Conservation (phyloP, 2,113 vertebrate genomes). For the Rhineura floridana region DNA sequence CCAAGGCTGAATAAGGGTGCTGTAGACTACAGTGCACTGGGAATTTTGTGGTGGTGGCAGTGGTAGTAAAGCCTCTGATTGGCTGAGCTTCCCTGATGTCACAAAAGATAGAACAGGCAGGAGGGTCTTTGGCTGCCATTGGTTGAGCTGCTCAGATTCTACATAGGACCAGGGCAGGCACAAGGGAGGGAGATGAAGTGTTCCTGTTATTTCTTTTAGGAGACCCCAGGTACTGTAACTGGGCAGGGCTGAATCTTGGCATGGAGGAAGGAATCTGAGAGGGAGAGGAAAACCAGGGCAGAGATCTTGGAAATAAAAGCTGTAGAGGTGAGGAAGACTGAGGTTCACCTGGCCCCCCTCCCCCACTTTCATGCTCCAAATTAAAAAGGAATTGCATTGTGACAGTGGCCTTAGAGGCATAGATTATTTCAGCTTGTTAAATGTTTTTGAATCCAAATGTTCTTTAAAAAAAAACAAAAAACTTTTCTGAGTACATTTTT, state of each 20-base stretch:
- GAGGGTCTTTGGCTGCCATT: neutral
- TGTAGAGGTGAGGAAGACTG: neutral
- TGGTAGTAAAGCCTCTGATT: neutral
- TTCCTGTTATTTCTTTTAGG: too few relatives aligned
- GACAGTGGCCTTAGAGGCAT: neutral
- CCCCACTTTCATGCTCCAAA: too few relatives aligned
- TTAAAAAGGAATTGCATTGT: neutral
- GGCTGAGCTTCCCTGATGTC: neutral
- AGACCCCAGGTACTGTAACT: too few relatives aligned
- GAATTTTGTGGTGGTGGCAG: neutral
- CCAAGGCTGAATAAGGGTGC: too few relatives aligned
- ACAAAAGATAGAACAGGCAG: neutral
- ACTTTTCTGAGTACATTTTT: neutral
- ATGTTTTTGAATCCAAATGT: neutral
- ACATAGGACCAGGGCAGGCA: neutral
- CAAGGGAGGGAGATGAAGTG: too few relatives aligned
- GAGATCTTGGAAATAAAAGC: neutral
- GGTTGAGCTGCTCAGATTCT: neutral
- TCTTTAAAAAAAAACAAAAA: neutral
- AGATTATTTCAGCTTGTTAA: neutral
- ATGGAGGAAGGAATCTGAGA: neutral
- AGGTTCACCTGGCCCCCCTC: too few relatives aligned
- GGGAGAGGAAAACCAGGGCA: neutral
- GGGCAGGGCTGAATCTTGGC: too few relatives aligned
- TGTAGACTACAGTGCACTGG: neutral